These are phyloP conservation scores for Philotrypesis tridentata DNA, from an alignment of 1,140 invertebrate species.

Conservation along the genomic window DNA sequence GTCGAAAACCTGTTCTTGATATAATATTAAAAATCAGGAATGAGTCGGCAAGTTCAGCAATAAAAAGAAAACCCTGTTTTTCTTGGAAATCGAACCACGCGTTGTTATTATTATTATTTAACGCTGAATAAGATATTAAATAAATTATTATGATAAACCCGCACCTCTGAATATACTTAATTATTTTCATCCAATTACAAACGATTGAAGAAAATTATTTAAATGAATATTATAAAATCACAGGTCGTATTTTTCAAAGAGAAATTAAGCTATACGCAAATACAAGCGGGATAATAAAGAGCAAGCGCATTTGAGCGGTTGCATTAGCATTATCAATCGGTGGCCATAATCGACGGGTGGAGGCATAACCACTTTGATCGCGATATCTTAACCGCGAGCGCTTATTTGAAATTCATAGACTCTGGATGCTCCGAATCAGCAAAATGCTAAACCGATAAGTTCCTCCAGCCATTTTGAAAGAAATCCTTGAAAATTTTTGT, in stretches of 20 bases:
- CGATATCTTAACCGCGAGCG: slow-evolving; percentile 26
- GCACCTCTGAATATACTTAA: not conserved
- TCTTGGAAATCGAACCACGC: not conserved
- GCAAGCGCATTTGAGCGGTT: slow-evolving; percentile 41
- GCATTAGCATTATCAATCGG: slow-evolving; percentile 49
- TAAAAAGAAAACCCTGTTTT: slow-evolving; percentile 20
- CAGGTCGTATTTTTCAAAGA: not conserved
- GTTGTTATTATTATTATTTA: slow-evolving; percentile 17
- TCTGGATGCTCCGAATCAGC: slow-evolving; percentile 20
- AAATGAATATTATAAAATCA: not conserved
- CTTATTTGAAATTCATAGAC: slow-evolving; percentile 43
- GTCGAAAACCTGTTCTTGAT: slow-evolving; percentile 4
- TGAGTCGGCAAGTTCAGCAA: not conserved
- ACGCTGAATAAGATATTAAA: not conserved
- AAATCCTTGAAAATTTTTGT: not conserved
- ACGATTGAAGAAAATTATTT: not conserved
- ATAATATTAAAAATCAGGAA: slow-evolving; percentile 21
- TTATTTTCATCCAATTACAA: slow-evolving; percentile 26
- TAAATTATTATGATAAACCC: not conserved
- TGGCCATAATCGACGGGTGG: slow-evolving; percentile 49
- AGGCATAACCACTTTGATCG: slow-evolving; percentile 30
- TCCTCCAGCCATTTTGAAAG: not conserved
- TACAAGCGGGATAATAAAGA: slow-evolving; percentile 12
- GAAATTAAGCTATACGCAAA: not conserved
- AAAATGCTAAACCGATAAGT: not conserved